Conservation (phyloP, 2,113 vertebrate species). For the Triplophysa tibetana region DNA sequence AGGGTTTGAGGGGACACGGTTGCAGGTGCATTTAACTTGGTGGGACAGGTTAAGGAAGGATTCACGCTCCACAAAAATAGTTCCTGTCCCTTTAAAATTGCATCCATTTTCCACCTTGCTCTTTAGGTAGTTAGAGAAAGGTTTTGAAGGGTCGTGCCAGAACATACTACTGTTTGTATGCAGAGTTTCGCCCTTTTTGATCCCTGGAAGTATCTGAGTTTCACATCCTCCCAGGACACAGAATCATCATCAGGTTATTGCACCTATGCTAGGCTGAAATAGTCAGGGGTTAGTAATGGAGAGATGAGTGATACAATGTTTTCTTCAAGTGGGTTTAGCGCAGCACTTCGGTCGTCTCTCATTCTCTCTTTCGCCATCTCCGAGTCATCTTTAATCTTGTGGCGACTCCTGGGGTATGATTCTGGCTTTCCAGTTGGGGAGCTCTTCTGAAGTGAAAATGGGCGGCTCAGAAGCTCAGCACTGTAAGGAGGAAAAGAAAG, state of each 20-base stretch:
- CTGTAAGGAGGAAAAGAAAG: conserved; percentile 61
- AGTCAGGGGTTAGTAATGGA: conserved; percentile 28
- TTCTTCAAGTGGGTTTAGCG: conserved; percentile 33
- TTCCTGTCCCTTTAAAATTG: conserved; percentile 19
- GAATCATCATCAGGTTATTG: conserved; percentile 19
- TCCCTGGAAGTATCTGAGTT: conserved; percentile 33
- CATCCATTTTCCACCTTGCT: conserved; percentile 18
- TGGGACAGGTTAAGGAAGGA: background rate
- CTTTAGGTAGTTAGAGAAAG: background rate
- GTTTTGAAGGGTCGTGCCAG: background rate
- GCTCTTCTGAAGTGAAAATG: conserved; percentile 60
- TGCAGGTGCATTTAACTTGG: conserved; percentile 33
- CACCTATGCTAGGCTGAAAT: conserved; percentile 19
- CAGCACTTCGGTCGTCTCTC: conserved; percentile 40
- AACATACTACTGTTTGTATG: conserved; percentile 37
- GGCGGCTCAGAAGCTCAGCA: conserved; percentile 75
- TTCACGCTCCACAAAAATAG: conserved; percentile 10
- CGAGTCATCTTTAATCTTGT: conserved; percentile 42
- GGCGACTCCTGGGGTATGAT: conserved; percentile 50
- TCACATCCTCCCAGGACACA: background rate
- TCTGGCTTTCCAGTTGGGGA: conserved; percentile 45
- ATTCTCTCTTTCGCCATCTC: conserved; percentile 54
- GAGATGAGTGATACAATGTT: conserved; percentile 35
- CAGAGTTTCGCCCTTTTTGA: conserved; percentile 18
- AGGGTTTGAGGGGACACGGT: background rate